Evolutionary conservation across 1,140 invertebrate genomes (phyloP), one percentile per base, ranked within the genome.

Genomic region (Drosophila punjabiensis): DNA sequence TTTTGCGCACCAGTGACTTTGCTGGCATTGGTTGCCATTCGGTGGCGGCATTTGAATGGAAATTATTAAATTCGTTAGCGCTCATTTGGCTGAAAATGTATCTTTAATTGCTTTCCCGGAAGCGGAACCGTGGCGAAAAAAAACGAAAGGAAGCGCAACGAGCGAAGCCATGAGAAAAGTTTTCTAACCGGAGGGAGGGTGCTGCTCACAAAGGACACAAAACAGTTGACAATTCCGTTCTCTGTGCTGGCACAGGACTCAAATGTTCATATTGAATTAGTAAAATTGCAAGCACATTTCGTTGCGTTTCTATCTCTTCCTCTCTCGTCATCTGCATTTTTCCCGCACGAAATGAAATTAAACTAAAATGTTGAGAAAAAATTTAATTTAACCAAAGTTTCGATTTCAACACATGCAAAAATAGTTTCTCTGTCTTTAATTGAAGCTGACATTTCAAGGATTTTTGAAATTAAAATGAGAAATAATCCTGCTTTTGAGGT

Each of bases 1-100:
- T 62, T 77, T 69, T 80, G 52, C 74, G 62, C 77, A 71, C 60
- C 76, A 80, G 20, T 39, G 55, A 3, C n/a, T 76, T 61, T 14
- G 35, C 47, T 59, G 37, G 13, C 62, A 70, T 58, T 45, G 32
- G 53, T 50, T 50, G 41, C 24, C 53, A 52, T 61, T 69, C n/a
- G 24, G 50, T 18, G 39, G 59, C 33, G 39, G 45, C 32, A 50
- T 79, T 75, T 68, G 20, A 50, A 47, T 50, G 62, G 28, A 79
- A 56, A 87, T 76, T 85, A 76, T 58, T 67, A 85, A 81, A 85
- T 78, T 79, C 65, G 62, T 86, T 79, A 63, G 79, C 66, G 67
- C 11, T 52, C 61, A 59, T 66, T 53, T 41, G 11, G 48, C 43
- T 28, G 55, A 45, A 82, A 82, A 86, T 82, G 77, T 87, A 74